Base-by-base conservation (phyloP, 1,140 invertebrate genomes). In the Aleiodes sp. region DNA sequence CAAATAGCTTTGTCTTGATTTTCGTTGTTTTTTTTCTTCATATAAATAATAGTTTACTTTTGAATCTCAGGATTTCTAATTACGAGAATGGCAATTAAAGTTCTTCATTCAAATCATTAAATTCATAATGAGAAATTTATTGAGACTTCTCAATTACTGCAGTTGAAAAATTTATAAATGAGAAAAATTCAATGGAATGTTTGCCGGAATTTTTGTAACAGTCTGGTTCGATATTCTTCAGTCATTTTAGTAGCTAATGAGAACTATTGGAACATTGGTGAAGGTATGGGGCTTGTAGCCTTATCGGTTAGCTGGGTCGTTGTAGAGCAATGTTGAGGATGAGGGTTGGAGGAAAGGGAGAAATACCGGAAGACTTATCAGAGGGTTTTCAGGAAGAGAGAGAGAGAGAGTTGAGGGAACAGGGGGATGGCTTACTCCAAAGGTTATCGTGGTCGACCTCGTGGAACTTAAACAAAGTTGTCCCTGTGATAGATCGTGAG, bases 381-480 rank as follows among this genome's bases (percentile, higher is more conserved):
- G 73, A 75, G 70, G 46, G 7, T 24, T 56, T 56, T n/a, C n/a
- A n/a, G n/a, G n/a, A n/a, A n/a, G n/a, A 12, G 21, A 33, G 31
- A 56, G 10, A 33, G 46, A 56, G 46, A 24, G 46, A 26, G 19
- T 19, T 24, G 1, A 9, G 46, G 24, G 12, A 8, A 1, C 4
- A 56, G 31, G 70, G 73, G 60, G 66, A 65, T 67, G 57, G 43
- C 75, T 77, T 76, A 77, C 76, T 73, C 56, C 63, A 41, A 71
- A 75, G 76, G 75, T 77, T 77, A 77, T 76, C 73, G 62, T 46
- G 70, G 57, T 24, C 21, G 75, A 77, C 65, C 75, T 67, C 60
- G 64, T 21, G 68, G 70, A 72, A 77, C 65, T 77, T 73, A 74
- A 74, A 75, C 72, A 76, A 77, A 77, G 75, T 78, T 77, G 70